Percentiles rank a stretch among this genome's conserved stretches.
Conservation (phyloP, 2,113 vertebrate species). For the Orientallactaga bullata region DNA sequence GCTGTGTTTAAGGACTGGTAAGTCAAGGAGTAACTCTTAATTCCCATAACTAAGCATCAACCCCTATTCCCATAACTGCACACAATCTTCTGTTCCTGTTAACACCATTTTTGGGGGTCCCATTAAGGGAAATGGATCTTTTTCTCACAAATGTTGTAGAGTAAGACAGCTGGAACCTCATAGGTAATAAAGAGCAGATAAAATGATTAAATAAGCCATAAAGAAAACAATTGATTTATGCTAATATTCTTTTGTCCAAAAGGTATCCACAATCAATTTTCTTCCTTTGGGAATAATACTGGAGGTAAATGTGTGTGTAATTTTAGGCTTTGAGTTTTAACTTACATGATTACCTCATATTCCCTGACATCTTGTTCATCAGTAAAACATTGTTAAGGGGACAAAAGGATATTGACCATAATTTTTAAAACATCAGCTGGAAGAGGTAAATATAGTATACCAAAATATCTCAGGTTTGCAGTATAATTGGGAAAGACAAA, state of each 20-base stretch:
- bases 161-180: conserved; percentile 43
- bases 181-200: conserved; percentile 64
- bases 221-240: conserved; percentile 58
- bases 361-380: background rate
- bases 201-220: conserved; percentile 41
- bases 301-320: conserved; percentile 12
- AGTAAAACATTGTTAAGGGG: background rate
- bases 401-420: background rate
- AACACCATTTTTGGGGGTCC: conserved; percentile 64
- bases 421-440: conserved; percentile 15
- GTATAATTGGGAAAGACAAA: background rate
- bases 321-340: conserved; percentile 54
- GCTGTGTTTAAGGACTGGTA: conserved; percentile 18
- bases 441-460: background rate
- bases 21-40: background rate
- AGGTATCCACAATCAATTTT: conserved; percentile 45
- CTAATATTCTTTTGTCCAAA: conserved; percentile 33
- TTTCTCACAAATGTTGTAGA: conserved; percentile 18
- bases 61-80: conserved; percentile 68
- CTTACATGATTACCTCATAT: background rate
- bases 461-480: background rate
- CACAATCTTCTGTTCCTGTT: conserved; percentile 68
- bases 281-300: background rate
- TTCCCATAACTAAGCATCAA: conserved; percentile 62
- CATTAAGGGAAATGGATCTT: conserved; percentile 72